A percentile compares a stretch with the other conserved stretches of the same genome.
Evolutionary conservation across 2,797 vertebrate genomes (phyloP).

Genomic region (Brotula barbata): DNA sequence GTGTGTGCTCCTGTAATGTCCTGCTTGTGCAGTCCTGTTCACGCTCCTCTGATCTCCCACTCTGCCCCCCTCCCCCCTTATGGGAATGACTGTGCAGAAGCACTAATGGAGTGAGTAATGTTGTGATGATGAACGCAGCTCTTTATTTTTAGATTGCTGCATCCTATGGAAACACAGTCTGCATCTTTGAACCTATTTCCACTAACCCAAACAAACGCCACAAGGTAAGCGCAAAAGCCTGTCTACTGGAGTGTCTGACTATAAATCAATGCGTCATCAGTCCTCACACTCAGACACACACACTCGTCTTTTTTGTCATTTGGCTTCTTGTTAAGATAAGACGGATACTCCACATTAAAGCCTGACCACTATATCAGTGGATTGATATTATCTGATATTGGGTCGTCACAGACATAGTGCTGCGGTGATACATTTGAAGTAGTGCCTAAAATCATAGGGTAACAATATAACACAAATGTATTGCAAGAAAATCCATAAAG

Average conservation of each 20-base stretch:
- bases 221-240: slow-evolving; percentile 58
- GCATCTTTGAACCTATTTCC: slow-evolving; percentile 95
- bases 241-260: background rate
- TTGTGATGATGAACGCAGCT: slow-evolving; percentile 61
- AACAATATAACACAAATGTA: no score
- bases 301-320: background rate
- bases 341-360: no score
- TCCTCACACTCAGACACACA: no score
- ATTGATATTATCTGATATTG: no score
- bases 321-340: background rate
- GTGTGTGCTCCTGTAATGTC: slow-evolving; percentile 15
- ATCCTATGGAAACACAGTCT: slow-evolving; percentile 97
- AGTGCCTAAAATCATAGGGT: no score
- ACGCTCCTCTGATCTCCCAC: slow-evolving; percentile 16
- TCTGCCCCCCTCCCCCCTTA: slow-evolving; percentile 21
- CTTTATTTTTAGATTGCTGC: slow-evolving; percentile 91
- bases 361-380: no score
- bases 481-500: no score
- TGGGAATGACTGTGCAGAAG: slow-evolving; percentile 60
- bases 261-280: background rate
- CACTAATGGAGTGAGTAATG: slow-evolving; percentile 67
- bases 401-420: no score
- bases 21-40: slow-evolving; percentile 17
- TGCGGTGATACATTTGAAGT: no score
- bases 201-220: slow-evolving; percentile 87